Evolutionary conservation across 2,113 vertebrate species (phyloP).

Genomic region (Phaethornis superciliosus): DNA sequence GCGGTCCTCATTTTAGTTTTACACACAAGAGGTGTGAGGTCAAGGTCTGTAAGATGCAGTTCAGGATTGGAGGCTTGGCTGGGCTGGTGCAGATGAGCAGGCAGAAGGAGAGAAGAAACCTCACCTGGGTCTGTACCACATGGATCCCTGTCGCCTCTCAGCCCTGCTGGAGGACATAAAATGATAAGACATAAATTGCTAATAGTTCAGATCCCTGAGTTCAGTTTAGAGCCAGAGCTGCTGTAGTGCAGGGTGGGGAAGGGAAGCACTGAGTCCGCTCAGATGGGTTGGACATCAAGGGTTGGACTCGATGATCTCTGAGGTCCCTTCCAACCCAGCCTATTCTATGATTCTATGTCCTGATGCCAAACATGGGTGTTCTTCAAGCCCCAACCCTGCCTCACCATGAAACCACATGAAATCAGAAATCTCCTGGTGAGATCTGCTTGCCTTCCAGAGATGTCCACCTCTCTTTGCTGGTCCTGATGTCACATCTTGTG

Average conservation of each 20-base stretch:
- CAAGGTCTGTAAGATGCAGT: not conserved
- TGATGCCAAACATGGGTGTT: not conserved
- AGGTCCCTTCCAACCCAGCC: no score
- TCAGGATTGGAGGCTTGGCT: not conserved
- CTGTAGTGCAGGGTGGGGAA: not conserved
- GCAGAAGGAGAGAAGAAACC: not conserved
- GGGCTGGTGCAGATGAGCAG: not conserved
- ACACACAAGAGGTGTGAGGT: not conserved
- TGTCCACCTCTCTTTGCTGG: not conserved
- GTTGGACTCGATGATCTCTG: no score
- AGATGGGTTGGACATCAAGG: no score
- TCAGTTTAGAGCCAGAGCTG: not conserved
- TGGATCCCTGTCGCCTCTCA: not conserved
- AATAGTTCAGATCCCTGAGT: not conserved
- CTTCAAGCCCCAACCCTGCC: not conserved
- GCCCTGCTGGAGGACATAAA: not conserved
- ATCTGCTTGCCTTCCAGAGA: not conserved
- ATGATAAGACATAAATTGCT: not conserved
- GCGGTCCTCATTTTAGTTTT: not conserved
- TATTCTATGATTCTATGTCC: no score
- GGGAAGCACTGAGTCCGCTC: not conserved
- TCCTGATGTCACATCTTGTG: not conserved
- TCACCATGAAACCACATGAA: fast-evolving
- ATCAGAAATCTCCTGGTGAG: not conserved
- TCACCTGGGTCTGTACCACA: not conserved